Base-by-base conservation (phyloP, 2,888 invertebrate species). In the Synanthedon andrenaeformis region DNA sequence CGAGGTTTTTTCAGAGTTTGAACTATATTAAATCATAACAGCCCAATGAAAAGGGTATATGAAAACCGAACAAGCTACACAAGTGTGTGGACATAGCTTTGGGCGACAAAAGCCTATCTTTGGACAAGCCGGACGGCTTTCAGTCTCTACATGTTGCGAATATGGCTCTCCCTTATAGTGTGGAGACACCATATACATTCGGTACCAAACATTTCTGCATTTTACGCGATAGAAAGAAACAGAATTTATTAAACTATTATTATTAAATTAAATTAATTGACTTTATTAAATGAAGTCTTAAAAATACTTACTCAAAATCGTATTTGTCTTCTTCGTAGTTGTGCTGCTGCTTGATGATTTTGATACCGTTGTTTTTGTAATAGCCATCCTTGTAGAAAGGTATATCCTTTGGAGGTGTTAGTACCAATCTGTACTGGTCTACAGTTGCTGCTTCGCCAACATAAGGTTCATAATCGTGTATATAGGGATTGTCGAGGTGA, bases 291-390 rank as follows among this genome's bases (percentile, higher is more conserved):
- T 35, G 1, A 35, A 2, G 8, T 45, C 3, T 4, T 45, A 13
- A 13, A 41, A 51, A 62, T 68, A 82, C 88, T 88, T 58, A 88
- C 88, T 83, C 74, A 67, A 87, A 88, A 65, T 88, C 87, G 67
- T 87, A 88, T 77, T 84, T 88, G 58, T 87, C 83, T 52, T 88
- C 87, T 1, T 85, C 74, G 64, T 88, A 85, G 64, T 82, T 82
- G 57, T 87, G 87, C 53, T 82, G 79, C 59, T 88, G 88, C 13
- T 73, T 81, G 57, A 88, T 73, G 69, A 88, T 88, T 66, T 85
- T 88, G 62, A 88, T 88, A 1, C 88, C 88, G 53, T 88, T 88
- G 65, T 88, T 88, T 69, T 72, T 82, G 70, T 88, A 88, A 62
- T 87, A 87, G 1, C 88, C 88, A 10, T 83, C 80, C 57, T 85